Base-by-base conservation (phyloP, 2,888 invertebrate species). In the Caenorhabditis angaria region DNA sequence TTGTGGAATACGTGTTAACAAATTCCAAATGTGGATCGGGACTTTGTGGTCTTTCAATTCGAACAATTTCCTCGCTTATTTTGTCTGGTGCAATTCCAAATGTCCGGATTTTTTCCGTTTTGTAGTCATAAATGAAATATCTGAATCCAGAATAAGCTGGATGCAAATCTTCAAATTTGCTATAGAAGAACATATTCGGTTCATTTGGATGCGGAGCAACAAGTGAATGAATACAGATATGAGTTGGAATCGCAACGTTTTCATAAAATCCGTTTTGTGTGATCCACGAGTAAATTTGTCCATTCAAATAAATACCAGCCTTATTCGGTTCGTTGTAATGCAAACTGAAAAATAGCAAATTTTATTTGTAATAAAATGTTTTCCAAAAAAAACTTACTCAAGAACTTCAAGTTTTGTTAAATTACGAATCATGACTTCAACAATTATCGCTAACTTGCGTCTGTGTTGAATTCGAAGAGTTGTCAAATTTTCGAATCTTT, bases 311-410 rank as follows among this genome's bases (percentile, higher is more conserved):
- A 14, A 18, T 18, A 18, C 41, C 41, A 32, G 5, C 5, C 18
- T 18, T 18, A 6, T 3, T 3, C 18, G 5, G 2, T 41, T 41
- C 41, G 3, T 5, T 5, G 14, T 14, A 12, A 14, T 41, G 41
- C 41, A 41, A 41, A 41, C 41, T 41, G 18, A 41, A 41, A 41
- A 41, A 41, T 41, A 41, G n/a, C n/a, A n/a, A n/a, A 41, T 41
- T 41, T 41, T 41, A 14, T 41, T 41, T 32, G 5, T 5, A 32
- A 32, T 8, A 32, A 8, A 41, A 41, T 18, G 6, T 18, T 18
- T 41, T 32, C 32, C 10, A n/a, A n/a, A n/a, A n/a, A n/a, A n/a
- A n/a, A 41, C 41, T 41, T 41, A 41, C 41, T 41, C 41, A 41
- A 41, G 10, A 18, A 2, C 3, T 41, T 41, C 41, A 12, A 41